Evolutionary conservation across 2,113 vertebrate species (phyloP), one percentile per base, ranked within the genome.

Genomic region (Thalassarche chlororhynchos): DNA sequence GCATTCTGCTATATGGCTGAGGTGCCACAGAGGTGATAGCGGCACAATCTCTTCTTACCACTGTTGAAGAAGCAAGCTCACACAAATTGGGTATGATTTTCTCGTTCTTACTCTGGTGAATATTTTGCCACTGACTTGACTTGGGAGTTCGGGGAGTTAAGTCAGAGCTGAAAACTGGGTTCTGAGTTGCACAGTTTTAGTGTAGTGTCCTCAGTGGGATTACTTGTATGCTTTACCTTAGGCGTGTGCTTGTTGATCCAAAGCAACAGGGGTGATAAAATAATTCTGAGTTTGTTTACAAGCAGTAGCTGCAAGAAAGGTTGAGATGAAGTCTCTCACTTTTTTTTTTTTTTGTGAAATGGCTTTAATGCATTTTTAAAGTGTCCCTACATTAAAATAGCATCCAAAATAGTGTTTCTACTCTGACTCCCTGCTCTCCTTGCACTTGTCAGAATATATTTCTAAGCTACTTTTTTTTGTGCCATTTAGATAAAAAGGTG

Each of bases 101-200:
- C 40, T 44, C 3, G 0, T 44, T 49, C n/a, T 55, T 31, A 10
- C 7, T 16, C 5, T 10, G 47, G 17, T 0, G 3, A 34, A 18
- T 70, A 36, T 84, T 84, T 84, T 85, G 28, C 32, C 12, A 4
- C 52, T 54, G 79, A 55, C 1, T 47, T 21, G 7, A 38, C 15
- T 19, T 52, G 36, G 75, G 54, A 47, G 18, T 10, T 17, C 23
- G 3, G 52, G 55, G 60, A 66, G 10, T 7, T 19, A 28, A 44
- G n/a, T 6, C 52, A 36, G 62, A 42, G n/a, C 54, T 69, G 58
- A 25, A 51, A 55, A 31, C 11, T 9, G 44, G 28, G 5, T 10
- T 68, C 25, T 9, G 18, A 12, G 18, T 31, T 47, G 31, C 60
- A 15, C 11, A 6, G 15, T 5, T 42, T 47, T 31, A n/a, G 31